Percentiles rank a stretch among this genome's conserved stretches.
phyloP scores from a whole-genome alignment of 1,140 invertebrate genomes.

The Diorhabda sublineata region DNA sequence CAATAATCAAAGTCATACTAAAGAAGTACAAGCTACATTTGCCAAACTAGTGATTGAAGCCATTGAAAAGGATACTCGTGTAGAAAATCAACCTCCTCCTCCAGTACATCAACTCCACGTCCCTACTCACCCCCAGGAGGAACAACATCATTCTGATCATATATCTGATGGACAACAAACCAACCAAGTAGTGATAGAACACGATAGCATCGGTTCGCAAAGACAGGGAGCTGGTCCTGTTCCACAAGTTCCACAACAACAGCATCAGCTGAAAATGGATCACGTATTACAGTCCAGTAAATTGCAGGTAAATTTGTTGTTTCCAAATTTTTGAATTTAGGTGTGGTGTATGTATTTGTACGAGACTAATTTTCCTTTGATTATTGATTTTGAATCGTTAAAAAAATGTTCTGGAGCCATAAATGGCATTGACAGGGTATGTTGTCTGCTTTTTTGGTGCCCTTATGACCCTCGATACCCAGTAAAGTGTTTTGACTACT shows the following conservation, averaged over 20 bases:
- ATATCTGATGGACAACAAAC: not conserved
- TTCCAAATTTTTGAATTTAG: not conserved
- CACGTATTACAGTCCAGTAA: conserved; percentile 39
- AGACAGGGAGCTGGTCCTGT: not conserved
- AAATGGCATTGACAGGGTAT: no score
- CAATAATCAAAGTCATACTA: conserved; percentile 29
- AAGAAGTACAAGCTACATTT: conserved; percentile 43
- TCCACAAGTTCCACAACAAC: not conserved
- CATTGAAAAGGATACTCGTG: conserved; percentile 28
- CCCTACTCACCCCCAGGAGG: not conserved
- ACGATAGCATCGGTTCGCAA: not conserved
- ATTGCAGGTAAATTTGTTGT: conserved; percentile 35
- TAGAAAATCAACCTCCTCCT: not conserved
- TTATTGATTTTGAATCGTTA: no score
- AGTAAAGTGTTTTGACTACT: no score
- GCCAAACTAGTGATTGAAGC: conserved; percentile 41
- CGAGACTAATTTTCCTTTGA: no score
- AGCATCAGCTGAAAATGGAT: conserved; percentile 6
- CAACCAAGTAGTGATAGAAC: not conserved
- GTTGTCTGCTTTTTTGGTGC: no score
- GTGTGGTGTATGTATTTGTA: no score
- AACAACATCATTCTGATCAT: conserved; percentile 6
- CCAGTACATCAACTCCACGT: conserved; percentile 3
- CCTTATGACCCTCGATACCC: no score
- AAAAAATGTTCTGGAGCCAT: no score